Conservation (phyloP, 92 coral and sea anemone genomes). For the Epizoanthus rinbou region DNA sequence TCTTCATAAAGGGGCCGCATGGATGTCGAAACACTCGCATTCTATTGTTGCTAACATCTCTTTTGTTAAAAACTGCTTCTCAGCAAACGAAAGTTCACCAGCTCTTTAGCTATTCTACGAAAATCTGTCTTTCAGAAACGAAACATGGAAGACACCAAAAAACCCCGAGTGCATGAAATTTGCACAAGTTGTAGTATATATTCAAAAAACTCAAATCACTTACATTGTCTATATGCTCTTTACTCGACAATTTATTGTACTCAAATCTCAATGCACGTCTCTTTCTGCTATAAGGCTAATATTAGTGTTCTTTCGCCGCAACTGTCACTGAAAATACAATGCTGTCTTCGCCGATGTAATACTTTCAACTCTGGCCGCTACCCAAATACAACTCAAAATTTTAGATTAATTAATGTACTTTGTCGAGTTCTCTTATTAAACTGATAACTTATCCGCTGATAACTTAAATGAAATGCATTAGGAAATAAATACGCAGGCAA, state of each 20-base stretch:
- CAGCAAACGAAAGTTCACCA: conserved; percentile 1
- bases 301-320: background rate
- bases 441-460: conserved; percentile 18
- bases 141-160: background rate
- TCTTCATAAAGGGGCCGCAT: conserved; percentile 12
- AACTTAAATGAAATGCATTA: background rate
- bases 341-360: background rate
- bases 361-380: conserved; percentile 10
- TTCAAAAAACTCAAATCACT: background rate
- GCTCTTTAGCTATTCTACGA: background rate
- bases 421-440: conserved; percentile 3
- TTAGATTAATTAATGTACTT: background rate
- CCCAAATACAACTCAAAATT: conserved; percentile 17
- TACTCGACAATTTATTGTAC: too few relatives aligned
- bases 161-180: background rate
- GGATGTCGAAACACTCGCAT: background rate
- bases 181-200: background rate
- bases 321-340: too few relatives aligned
- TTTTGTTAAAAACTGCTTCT: conserved; percentile 14
- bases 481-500: background rate
- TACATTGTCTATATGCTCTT: too few relatives aligned
- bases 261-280: too few relatives aligned
- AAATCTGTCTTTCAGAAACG: background rate
- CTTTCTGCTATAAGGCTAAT: background rate
- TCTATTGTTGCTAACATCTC: background rate